Conservation (phyloP, 1,140 invertebrate species). For the Archivesica marissinica region DNA sequence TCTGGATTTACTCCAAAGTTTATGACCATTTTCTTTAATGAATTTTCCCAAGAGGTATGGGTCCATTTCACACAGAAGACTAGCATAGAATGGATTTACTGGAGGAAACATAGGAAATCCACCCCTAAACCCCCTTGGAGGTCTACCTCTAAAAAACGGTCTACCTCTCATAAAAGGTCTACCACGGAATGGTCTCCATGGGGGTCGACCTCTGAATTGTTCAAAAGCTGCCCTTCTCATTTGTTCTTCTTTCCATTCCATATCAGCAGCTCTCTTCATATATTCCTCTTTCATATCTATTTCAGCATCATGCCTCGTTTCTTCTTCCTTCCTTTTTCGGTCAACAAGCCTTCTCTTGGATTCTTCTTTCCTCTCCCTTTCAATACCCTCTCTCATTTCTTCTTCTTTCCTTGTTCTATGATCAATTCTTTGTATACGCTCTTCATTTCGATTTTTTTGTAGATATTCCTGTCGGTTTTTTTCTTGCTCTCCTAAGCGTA, state of each 20-base stretch:
- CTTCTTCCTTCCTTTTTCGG: slow-evolving; percentile 8
- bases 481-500: not conserved
- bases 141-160: slow-evolving; percentile 16
- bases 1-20: not conserved
- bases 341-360: not conserved
- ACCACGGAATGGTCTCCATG: slow-evolving; percentile 21
- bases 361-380: slow-evolving; percentile 27
- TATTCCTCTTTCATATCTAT: not conserved
- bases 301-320: slow-evolving; percentile 4
- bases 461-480: not conserved
- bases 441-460: not conserved
- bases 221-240: slow-evolving; percentile 11
- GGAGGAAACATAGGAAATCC: slow-evolving; percentile 33
- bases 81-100: slow-evolving; percentile 46
- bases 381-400: slow-evolving; percentile 4
- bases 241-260: not conserved
- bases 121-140: slow-evolving; percentile 38
- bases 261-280: not conserved
- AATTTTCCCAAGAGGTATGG: slow-evolving; percentile 27
- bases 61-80: slow-evolving; percentile 33
- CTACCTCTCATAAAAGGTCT: slow-evolving; percentile 23
- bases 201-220: slow-evolving; percentile 2
- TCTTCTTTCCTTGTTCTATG: slow-evolving; percentile 26
- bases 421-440: not conserved
- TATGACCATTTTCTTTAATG: slow-evolving; percentile 40